phyloP scores from a whole-genome alignment of 2,888 invertebrate species.

The Idaea straminata region DNA sequence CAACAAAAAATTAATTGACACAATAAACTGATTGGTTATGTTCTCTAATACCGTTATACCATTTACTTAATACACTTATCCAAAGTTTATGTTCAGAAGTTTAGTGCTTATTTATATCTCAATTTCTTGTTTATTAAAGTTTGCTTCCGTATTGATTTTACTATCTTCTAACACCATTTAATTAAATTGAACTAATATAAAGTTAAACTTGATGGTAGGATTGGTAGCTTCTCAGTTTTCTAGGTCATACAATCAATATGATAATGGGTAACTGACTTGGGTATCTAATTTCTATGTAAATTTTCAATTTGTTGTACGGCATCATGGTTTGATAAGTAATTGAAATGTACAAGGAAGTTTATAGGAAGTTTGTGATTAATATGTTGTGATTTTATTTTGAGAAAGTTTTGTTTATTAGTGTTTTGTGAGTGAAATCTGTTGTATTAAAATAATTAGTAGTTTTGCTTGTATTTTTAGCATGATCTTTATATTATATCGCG shows the following conservation, averaged over 20 bases:
- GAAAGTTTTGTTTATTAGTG: background rate
- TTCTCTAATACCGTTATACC: background rate
- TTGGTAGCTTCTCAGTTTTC: background rate
- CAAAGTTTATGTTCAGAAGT: background rate
- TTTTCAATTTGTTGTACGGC: background rate
- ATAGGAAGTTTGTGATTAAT: background rate
- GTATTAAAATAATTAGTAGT: no score
- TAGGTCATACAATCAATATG: slow-evolving; percentile 1
- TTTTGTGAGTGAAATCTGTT: no score
- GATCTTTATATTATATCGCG: background rate
- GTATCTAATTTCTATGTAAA: slow-evolving; percentile 3
- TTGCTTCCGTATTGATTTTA: background rate
- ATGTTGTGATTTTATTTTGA: background rate
- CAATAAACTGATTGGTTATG: no score
- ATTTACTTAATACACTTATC: background rate
- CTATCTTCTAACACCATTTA: background rate
- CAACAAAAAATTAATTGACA: no score
- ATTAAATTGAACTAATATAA: slow-evolving; percentile 1
- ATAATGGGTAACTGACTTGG: background rate
- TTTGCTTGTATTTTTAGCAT: no score
- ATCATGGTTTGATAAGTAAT: background rate
- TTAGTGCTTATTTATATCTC: background rate
- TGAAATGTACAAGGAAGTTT: background rate
- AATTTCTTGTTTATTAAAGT: background rate
- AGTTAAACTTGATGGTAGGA: background rate